These are phyloP conservation scores for Paracyclopina nana DNA, from an alignment of 1,140 invertebrate species.

Conservation along the genomic window DNA sequence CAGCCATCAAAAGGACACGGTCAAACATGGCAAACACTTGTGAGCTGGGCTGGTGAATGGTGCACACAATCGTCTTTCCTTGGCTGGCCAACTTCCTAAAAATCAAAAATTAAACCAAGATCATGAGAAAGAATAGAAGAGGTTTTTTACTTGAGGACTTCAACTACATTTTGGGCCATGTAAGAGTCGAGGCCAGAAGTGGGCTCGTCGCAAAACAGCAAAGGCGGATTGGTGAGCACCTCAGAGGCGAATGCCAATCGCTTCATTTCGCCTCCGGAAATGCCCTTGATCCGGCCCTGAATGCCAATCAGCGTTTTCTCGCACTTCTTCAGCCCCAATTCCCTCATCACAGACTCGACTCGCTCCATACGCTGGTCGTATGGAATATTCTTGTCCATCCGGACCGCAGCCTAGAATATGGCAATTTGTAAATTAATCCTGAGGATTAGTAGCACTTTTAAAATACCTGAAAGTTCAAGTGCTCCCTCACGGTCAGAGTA, in stretches of 20 bases:
- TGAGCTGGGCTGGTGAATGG: constrained; percentile 88
- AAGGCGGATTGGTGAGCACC: constrained; percentile 72
- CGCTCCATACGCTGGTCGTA: constrained; percentile 50
- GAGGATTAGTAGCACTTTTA: neutral
- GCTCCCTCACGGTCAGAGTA: constrained; percentile 71
- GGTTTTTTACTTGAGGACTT: constrained; percentile 37
- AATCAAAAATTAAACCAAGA: neutral
- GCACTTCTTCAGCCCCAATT: constrained; percentile 67
- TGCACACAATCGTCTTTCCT: constrained; percentile 78
- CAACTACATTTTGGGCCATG: constrained; percentile 74
- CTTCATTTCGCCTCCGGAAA: constrained; percentile 89
- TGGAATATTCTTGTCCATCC: constrained; percentile 66
- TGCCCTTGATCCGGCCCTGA: constrained; percentile 58
- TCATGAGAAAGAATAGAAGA: neutral
- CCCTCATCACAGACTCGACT: constrained; percentile 71
- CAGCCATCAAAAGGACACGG: constrained; percentile 67
- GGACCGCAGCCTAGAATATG: constrained; percentile 53
- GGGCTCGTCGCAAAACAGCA: constrained; percentile 93
- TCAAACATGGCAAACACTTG: constrained; percentile 71
- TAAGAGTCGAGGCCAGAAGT: constrained; percentile 80
- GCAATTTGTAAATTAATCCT: no score
- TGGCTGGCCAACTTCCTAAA: constrained; percentile 20
- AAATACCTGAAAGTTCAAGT: constrained; percentile 66
- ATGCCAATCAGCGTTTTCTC: constrained; percentile 68
- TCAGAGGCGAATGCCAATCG: constrained; percentile 87